Evolutionary conservation across 2,888 invertebrate species (phyloP), one percentile per base, ranked within the genome.

Genomic region (Eupithecia inturbata): DNA sequence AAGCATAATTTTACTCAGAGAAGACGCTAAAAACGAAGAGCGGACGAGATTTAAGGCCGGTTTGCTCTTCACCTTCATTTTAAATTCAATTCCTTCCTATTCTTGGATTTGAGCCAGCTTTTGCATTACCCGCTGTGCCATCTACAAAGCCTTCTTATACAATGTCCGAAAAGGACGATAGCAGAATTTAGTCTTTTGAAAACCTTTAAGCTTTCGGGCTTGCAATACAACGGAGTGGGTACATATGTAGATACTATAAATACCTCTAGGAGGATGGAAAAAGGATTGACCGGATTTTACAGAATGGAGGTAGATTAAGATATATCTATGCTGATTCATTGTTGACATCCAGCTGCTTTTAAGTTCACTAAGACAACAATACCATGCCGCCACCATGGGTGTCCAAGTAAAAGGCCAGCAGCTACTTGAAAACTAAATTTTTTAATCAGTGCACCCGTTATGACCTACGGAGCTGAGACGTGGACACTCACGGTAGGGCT

Each of bases 181-280:
- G 45, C 16, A 16, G 72, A 33, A 28, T 76, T 74, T 73, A 70
- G 75, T 75, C 76, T 77, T 77, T 79, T 73, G 72, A 78, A 76
- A 78, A 76, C 73, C 73, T 72, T 66, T 78, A 76, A 79, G 79
- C 73, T 75, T 57, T 62, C 68, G 68, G 74, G 71, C 78, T 77
- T 80, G 76, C 77, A 78, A 77, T 78, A 80, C 79, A 79, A n/a
- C 36, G 64, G n/a, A 49, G 49, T 3, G n/a, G n/a, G n/a, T n/a
- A n/a, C n/a, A n/a, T n/a, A 2, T 16, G 62, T 0, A 63, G 31
- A 10, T 33, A 77, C 74, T n/a, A 77, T 73, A 74, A 73, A 74
- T 77, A 78, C 31, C 19, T 78, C n/a, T 49, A n/a, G 49, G 49
- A 49, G 3, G 2, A n/a, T 49, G 9, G 19, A 45, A n/a, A 76